Percentiles rank a stretch among this genome's conserved stretches.
Conservation (phyloP, 2,113 vertebrate genomes). For the Eptesicus fuscus region DNA sequence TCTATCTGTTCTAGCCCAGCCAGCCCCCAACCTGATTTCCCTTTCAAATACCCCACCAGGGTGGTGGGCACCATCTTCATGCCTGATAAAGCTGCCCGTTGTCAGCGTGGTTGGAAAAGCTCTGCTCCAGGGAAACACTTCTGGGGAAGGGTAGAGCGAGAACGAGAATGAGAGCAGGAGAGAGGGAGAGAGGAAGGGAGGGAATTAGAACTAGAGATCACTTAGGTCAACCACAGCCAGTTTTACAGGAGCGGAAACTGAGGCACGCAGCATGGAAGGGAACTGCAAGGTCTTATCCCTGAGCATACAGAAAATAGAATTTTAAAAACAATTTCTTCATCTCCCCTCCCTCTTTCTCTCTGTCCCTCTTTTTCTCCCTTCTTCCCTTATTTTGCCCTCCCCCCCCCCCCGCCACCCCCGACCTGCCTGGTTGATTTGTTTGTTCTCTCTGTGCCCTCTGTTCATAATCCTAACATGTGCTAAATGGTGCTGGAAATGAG, state of each 20-base stretch:
- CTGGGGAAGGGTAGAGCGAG: background rate
- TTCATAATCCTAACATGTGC: background rate
- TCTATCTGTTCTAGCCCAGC: background rate
- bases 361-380: background rate
- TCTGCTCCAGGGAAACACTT: background rate
- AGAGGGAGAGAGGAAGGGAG: background rate
- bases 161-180: background rate
- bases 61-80: background rate
- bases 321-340: background rate
- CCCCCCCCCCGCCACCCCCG: no score
- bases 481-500: background rate
- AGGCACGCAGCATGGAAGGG: constrained; percentile 7
- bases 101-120: background rate
- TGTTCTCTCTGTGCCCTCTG: constrained; percentile 36
- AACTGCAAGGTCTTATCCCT: background rate
- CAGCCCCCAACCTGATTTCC: background rate
- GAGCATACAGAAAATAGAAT: background rate
- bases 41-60: background rate
- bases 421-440: background rate
- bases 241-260: background rate
- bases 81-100: background rate
- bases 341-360: background rate
- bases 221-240: background rate
- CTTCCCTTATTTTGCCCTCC: background rate
- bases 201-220: background rate